phyloP scores from a whole-genome alignment of 2,888 invertebrate genomes.

The Hartigia nigra region DNA sequence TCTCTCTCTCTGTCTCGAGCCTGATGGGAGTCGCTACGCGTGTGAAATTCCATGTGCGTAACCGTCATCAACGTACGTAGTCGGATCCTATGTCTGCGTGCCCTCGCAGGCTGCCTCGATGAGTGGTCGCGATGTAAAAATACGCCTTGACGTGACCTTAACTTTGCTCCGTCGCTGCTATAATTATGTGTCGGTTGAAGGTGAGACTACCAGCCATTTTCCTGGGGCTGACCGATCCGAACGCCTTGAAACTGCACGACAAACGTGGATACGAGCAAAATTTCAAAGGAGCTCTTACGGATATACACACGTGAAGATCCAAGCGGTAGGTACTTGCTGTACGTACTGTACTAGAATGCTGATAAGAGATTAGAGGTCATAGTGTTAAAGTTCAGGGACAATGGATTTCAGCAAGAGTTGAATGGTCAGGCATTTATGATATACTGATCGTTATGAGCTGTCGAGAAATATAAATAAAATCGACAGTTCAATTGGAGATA shows the following conservation, averaged over 20 bases:
- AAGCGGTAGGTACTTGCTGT: background rate
- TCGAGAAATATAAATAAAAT: background rate
- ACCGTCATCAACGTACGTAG: constrained; percentile 9
- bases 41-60: background rate
- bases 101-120: constrained; percentile 2
- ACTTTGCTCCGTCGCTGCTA: constrained; percentile 7
- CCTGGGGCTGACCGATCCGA: background rate
- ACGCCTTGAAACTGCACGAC: background rate
- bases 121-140: constrained; percentile 2
- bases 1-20: too few species aligned
- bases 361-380: background rate
- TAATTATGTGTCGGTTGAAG: constrained; percentile 8
- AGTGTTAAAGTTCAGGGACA: background rate
- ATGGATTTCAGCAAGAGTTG: background rate
- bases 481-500: constrained; percentile 40
- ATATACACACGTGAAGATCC: background rate
- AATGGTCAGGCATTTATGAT: background rate
- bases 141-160: constrained; percentile 4
- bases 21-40: background rate
- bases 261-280: background rate
- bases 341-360: background rate
- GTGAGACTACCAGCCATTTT: background rate
- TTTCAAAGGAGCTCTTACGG: background rate
- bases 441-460: background rate
- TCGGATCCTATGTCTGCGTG: background rate